phyloP scores from a whole-genome alignment of 2,797 vertebrate genomes.

The Remorina albescens region DNA sequence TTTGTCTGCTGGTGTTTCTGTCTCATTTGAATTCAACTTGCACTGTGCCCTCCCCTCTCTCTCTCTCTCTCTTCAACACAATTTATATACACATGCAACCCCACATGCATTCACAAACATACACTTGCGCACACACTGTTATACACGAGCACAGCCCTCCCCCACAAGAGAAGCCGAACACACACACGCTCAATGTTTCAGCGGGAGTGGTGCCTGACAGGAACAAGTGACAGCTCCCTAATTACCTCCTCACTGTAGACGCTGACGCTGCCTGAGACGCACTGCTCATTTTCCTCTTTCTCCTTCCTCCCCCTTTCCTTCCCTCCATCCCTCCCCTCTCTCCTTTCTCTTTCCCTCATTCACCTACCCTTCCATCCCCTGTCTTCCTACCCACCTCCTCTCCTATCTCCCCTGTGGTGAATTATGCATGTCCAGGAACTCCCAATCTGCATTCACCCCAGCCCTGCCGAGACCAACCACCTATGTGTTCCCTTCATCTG shows the following conservation, averaged over 20 bases:
- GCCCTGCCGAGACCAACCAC: conserved; percentile 85
- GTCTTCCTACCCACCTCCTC: conserved; percentile 87
- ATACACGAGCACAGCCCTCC: conserved; percentile 74
- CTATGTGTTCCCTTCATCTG: conserved; percentile 68
- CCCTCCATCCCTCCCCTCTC: conserved; percentile 46
- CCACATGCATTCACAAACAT: conserved; percentile 73
- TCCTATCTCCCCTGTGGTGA: conserved; percentile 88
- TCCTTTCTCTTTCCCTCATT: conserved; percentile 68
- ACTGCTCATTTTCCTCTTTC: conserved; percentile 93
- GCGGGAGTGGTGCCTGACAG: conserved; percentile 95
- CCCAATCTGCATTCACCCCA: conserved; percentile 92
- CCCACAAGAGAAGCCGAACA: conserved; percentile 68
- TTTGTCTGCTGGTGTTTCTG: conserved; percentile 69
- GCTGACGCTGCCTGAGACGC: conserved; percentile 94
- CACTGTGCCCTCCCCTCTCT: conserved; percentile 60
- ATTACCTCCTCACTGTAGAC: conserved; percentile 98
- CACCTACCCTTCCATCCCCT: conserved; percentile 87
- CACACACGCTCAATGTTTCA: conserved; percentile 87
- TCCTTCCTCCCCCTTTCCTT: conserved; percentile 72
- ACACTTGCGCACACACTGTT: conserved; percentile 47
- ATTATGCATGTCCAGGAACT: conserved; percentile 94
- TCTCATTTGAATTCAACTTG: conserved; percentile 78
- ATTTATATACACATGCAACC: conserved; percentile 79
- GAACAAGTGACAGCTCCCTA: conserved; percentile 99
- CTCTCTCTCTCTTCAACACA: conserved; percentile 66